phyloP scores from a whole-genome alignment of 2,888 invertebrate genomes.

The Smittia aterrima region DNA sequence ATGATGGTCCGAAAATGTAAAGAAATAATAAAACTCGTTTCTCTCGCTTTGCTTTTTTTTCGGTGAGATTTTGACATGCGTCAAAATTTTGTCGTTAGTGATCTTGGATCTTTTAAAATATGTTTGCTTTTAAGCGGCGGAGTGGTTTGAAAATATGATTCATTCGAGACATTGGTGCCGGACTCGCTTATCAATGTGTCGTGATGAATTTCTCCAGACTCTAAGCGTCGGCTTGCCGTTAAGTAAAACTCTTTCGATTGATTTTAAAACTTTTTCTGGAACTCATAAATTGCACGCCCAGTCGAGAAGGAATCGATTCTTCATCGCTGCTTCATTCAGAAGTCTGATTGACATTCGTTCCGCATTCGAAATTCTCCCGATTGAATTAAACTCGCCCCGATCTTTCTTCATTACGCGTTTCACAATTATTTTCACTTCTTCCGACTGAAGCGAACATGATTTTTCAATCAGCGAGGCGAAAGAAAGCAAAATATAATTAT shows the following conservation, averaged over 20 bases:
- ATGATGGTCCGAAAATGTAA: slow-evolving; percentile 39
- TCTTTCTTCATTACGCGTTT: slow-evolving; percentile 11
- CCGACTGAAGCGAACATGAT: slow-evolving; percentile 39
- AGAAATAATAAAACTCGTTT: slow-evolving; percentile 40
- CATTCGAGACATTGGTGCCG: neutral
- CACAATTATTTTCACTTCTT: slow-evolving; percentile 15
- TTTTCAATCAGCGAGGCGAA: slow-evolving; percentile 35
- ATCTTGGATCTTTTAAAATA: slow-evolving; percentile 7
- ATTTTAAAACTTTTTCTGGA: no score
- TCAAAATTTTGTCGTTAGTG: slow-evolving; percentile 40
- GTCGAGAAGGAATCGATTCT: slow-evolving; percentile 17
- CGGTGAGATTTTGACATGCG: slow-evolving; percentile 39
- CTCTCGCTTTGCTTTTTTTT: slow-evolving; percentile 8
- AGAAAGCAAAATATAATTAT: slow-evolving; percentile 27
- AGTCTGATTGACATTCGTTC: slow-evolving; percentile 15
- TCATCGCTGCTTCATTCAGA: neutral
- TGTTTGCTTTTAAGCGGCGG: slow-evolving; percentile 24
- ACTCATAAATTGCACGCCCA: neutral
- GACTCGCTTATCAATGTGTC: neutral
- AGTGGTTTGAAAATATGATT: slow-evolving; percentile 11
- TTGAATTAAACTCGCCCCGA: slow-evolving; percentile 12
- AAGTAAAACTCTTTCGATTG: no score
- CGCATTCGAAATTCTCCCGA: neutral
- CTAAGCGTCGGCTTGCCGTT: neutral
- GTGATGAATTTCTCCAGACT: neutral